Evolutionary conservation across 2,797 vertebrate genomes (phyloP), one percentile per base, ranked within the genome.

Genomic region (Pangasius larnaudii): DNA sequence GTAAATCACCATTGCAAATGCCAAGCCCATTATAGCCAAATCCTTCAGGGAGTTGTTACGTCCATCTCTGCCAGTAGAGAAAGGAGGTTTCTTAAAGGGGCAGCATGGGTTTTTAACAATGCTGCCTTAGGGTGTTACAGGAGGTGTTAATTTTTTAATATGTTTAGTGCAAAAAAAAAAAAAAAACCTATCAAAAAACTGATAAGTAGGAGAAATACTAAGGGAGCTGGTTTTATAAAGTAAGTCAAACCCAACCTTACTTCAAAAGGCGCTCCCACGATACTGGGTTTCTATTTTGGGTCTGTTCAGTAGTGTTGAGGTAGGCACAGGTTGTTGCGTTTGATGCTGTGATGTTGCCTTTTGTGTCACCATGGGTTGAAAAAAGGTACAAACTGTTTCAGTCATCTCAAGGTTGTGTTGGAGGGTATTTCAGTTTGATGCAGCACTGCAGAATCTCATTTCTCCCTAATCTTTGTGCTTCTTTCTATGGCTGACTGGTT

Each of bases 1-100:
- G 95, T 95, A 95, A 96, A 94, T 96, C 94, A 96, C 94, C 92
- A 91, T 94, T 78, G 93, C 94, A 96, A 96, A 96, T 96, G 95
- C 94, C 95, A 95, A 95, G 93, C 93, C 94, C 93, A 94, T 96
- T 95, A 95, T 95, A 93, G 93, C 91, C 92, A 93, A 94, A 94
- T 93, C 93, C 94, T 94, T 95, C 90, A 93, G 94, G 93, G 94
- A 95, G 92, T 94, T 94, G 91, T 92, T 95, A 92, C 91, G 91
- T 93, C 94, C 91, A 91, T 95, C 92, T 94, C 90, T 59, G 92
- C 92, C 91, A 87, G 18, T 90, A 88, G 89, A 92, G 88, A 91
- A 91, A 90, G 89, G 86, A 90, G 88, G 85, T 85, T 92, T 91
- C 92, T 93, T 91, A 91, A 91, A 91, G 90, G 91, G 86, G 85